A percentile compares a stretch with the other conserved stretches of the same genome.
Conservation (phyloP, 2,888 invertebrate species). For the Noctua comes region DNA sequence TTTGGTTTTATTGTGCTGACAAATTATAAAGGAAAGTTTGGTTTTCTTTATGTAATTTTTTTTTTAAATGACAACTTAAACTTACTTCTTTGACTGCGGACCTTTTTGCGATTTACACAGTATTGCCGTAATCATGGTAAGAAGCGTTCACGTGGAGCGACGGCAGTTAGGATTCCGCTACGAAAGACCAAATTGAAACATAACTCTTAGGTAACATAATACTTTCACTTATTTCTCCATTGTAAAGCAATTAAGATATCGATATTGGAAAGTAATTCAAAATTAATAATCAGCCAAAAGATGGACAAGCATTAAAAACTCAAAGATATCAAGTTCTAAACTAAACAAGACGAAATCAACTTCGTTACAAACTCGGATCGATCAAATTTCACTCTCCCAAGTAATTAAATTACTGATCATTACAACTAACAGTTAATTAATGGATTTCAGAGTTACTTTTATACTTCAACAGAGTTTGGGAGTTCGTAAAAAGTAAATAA, state of each 20-base stretch:
- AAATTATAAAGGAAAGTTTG: not conserved
- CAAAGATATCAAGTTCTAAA: slow-evolving; percentile 59
- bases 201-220: slow-evolving; percentile 24
- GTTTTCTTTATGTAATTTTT: too few species aligned
- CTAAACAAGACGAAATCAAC: slow-evolving; percentile 63
- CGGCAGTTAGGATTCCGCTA: too few species aligned
- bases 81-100: not conserved
- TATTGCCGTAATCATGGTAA: not conserved
- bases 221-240: slow-evolving; percentile 26
- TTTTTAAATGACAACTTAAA: not conserved
- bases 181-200: not conserved
- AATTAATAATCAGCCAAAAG: slow-evolving; percentile 50
- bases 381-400: slow-evolving; percentile 68
- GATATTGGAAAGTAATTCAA: slow-evolving; percentile 39
- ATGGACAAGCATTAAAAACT: slow-evolving; percentile 55
- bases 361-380: slow-evolving; percentile 67
- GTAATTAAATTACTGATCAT: slow-evolving; percentile 71
- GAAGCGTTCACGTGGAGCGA: not conserved
- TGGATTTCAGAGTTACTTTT: slow-evolving; percentile 65
- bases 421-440: slow-evolving; percentile 72
- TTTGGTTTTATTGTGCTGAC: slow-evolving; percentile 10
- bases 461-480: slow-evolving; percentile 57
- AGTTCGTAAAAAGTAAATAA: slow-evolving; percentile 69
- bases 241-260: slow-evolving; percentile 33
- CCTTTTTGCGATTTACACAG: not conserved